Conservation (phyloP, 2,888 invertebrate species). For the Conops quadrifasciatus region DNA sequence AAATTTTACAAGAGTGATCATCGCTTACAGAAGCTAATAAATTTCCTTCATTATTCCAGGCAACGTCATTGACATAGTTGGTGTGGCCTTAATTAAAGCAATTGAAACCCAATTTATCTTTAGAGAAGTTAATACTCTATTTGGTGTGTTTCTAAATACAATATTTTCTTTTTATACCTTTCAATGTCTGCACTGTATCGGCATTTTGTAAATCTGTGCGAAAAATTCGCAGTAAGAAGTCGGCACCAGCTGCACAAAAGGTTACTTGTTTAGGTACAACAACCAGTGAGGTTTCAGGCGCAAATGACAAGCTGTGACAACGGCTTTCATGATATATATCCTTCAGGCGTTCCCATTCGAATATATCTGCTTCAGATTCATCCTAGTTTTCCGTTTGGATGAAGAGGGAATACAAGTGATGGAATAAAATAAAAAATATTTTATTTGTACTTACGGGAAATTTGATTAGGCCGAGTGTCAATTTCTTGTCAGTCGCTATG, state of each 20-base stretch:
- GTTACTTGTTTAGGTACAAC: conserved; percentile 68
- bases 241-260: conserved; percentile 67
- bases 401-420: too few relatives aligned
- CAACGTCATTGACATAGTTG: conserved; percentile 75
- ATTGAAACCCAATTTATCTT: background rate
- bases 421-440: background rate
- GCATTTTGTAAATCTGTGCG: conserved; percentile 68
- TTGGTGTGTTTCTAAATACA: too few relatives aligned
- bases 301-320: conserved; percentile 70
- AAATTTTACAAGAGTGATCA: conserved; percentile 77
- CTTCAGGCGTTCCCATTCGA: conserved; percentile 68
- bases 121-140: too few relatives aligned
- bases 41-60: conserved; percentile 75
- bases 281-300: conserved; percentile 71
- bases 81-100: conserved; percentile 67
- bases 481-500: conserved; percentile 69
- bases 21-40: conserved; percentile 79
- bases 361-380: conserved; percentile 68
- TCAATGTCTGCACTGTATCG: conserved; percentile 61
- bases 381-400: conserved; percentile 58
- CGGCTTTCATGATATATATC: conserved; percentile 69
- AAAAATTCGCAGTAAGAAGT: conserved; percentile 69
- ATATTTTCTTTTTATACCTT: conserved; percentile 52
- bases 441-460: conserved; percentile 66
- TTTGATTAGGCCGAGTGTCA: conserved; percentile 68